Evolutionary conservation across 35 echinoderm and acorn worm genomes (phyloP), one percentile per base, ranked within the genome.

Genomic region (Apostichopus californicus): DNA sequence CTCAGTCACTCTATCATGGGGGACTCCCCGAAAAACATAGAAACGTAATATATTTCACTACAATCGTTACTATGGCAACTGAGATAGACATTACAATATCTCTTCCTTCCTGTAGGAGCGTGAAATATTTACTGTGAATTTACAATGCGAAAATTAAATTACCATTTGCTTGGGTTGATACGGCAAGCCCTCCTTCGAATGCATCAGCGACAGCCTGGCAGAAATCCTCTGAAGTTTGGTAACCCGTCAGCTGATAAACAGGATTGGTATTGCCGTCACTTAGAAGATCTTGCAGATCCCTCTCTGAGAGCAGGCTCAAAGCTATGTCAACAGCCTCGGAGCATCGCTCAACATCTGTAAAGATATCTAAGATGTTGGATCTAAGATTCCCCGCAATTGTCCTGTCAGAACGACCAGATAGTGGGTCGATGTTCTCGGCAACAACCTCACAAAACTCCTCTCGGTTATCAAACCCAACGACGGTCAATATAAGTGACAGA

Each of bases 201-300:
- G 71, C 81, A 58, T 85, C 86, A 54, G 86, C 61, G n/a, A 72
- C 23, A 72, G 86, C 86, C 63, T 89, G 57, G 63, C 86, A 89
- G 12, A 89, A 89, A 3, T 64, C 86, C 2, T 53, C 21, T 10
- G 86, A 89, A 1, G 86, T 34, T 20, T 52, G 46, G 64, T 65
- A 89, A 18, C 86, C 86, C 18, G 86, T 89, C 1, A 89, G 9
- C 64, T 89, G 86, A 54, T 28, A 73, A 18, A 89, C 64, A 9
- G 72, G 60, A 66, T 72, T 89, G 23, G 13, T 73, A 72, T 89
- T 73, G 22, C 63, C 86, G 8, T 18, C 53, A 6, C 61, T 68
- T 0, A 89, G 52, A 46, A 28, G 54, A 6, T 73, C 2, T 6
- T 72, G 6, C 8, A 72, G 20, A 25, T 72, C 8, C 12, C 5